Evolutionary conservation across 2,113 vertebrate genomes (phyloP).

Genomic region (Hippopotamus amphibius): DNA sequence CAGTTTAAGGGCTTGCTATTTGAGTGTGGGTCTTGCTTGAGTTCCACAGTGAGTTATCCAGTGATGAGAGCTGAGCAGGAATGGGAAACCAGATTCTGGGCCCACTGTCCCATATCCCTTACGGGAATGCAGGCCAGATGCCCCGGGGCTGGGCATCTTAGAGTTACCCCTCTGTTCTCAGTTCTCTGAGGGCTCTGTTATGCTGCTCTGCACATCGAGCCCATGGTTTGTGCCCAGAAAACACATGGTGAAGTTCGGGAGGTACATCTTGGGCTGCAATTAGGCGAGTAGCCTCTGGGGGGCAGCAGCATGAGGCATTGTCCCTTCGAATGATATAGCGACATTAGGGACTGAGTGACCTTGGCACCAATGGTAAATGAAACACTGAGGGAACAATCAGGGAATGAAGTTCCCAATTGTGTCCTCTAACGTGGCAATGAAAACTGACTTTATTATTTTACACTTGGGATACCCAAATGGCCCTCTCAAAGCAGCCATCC

Average conservation of each 20-base stretch:
- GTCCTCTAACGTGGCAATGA: not conserved
- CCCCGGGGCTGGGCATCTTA: not conserved
- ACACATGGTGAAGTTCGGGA: accelerated
- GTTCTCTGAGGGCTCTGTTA: not conserved
- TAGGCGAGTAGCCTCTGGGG: not conserved
- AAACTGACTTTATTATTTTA: not conserved
- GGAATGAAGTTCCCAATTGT: not conserved
- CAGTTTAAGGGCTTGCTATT: not conserved
- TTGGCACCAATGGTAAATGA: not conserved
- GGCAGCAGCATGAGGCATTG: constrained; percentile 18
- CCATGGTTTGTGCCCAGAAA: not conserved
- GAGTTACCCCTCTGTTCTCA: not conserved
- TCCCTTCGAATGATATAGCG: not conserved
- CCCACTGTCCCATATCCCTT: not conserved
- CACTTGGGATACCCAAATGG: not conserved
- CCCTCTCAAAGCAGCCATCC: not conserved
- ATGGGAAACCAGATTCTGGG: not conserved
- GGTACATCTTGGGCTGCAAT: not conserved
- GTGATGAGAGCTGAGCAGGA: not conserved
- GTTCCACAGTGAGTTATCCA: not conserved
- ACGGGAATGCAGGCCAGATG: not conserved
- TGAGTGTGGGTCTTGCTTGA: not conserved
- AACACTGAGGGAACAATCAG: not conserved
- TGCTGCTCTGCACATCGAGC: not conserved
- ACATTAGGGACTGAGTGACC: not conserved